Evolutionary conservation across 2,888 invertebrate genomes (phyloP).

Genomic region (Ptychoptera contaminata): DNA sequence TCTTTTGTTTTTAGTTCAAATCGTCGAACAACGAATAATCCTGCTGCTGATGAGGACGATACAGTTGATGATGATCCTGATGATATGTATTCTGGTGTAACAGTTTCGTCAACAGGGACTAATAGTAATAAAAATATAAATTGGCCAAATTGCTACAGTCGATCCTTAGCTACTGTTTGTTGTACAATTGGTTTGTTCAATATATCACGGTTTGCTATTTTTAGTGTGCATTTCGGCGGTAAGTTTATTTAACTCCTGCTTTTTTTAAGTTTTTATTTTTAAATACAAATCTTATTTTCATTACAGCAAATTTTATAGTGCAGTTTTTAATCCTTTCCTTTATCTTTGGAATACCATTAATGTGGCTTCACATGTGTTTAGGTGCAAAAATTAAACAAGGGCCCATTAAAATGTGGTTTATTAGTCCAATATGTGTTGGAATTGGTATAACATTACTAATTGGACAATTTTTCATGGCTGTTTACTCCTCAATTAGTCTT

Average conservation of each 20-base stretch:
- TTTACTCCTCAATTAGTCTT: constrained; percentile 78
- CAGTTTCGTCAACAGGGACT: neutral
- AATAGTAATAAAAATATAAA: constrained; percentile 17
- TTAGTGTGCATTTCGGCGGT: constrained; percentile 78
- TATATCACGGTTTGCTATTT: constrained; percentile 71
- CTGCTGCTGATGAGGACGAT: constrained; percentile 11
- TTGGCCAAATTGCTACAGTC: constrained; percentile 59
- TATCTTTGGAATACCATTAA: constrained; percentile 66
- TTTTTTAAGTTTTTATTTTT: neutral
- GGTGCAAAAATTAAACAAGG: constrained; percentile 75
- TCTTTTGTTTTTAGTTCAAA: neutral
- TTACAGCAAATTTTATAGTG: constrained; percentile 67
- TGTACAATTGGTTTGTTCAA: constrained; percentile 81
- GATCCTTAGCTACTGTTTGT: constrained; percentile 65
- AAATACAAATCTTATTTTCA: constrained; percentile 8
- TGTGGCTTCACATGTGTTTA: constrained; percentile 69
- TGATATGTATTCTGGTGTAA: neutral
- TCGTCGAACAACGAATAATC: constrained; percentile 8
- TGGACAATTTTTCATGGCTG: constrained; percentile 64
- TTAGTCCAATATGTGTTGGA: constrained; percentile 82
- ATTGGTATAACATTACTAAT: constrained; percentile 69
- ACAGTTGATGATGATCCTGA: neutral
- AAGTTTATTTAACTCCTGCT: constrained; percentile 17
- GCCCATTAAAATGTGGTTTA: constrained; percentile 84
- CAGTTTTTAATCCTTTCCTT: constrained; percentile 75